Base-by-base conservation (phyloP, 1,140 invertebrate species). In the Drosophila bocki region DNA sequence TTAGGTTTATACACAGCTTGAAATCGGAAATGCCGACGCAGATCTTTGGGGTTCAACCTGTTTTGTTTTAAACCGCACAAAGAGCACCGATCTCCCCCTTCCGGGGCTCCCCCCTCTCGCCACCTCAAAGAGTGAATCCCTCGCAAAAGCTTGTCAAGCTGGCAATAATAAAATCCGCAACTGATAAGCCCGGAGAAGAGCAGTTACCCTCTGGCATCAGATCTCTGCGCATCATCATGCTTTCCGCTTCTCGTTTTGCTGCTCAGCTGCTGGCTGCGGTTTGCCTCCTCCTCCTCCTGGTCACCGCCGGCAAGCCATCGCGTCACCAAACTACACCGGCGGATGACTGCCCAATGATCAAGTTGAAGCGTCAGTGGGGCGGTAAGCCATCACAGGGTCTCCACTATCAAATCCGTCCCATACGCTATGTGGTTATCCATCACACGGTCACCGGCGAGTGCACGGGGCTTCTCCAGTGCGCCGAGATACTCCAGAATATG, bases 391-490 rank as follows among this genome's bases (percentile, higher is more conserved):
- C 95, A 1, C 68, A 78, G 3, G 92, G 93, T 19, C 91, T 95
- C 3, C 86, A 94, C 29, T 95, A 95, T 75, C 91, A 94, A 2
- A 87, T 94, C 11, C 93, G 94, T 11, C 95, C 95, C 19, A 92
- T 93, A 1, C 80, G 93, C 77, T 94, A 95, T 62, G 96, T 96
- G 3, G 94, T 97, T 22, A 94, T 97, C 45, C 95, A 96, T 85
- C 96, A 97, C 77, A 95, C 96, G 3, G 95, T 94, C 0, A 95
- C 95, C 1, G 63, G 80, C 7, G 92, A 93, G 54, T 97, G 96
- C 79, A 63, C 62, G 2, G 93, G 93, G 1, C 92, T 94, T 47
- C 62, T 80, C 9, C 75, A 93, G 32, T 97, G 92, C 61, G 79
- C 91, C 9, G 75, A 86, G 8, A 80, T 82, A 6, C 54, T 93